phyloP scores from a whole-genome alignment of 2,888 invertebrate species.

The Brachynemurus nebulosus region DNA sequence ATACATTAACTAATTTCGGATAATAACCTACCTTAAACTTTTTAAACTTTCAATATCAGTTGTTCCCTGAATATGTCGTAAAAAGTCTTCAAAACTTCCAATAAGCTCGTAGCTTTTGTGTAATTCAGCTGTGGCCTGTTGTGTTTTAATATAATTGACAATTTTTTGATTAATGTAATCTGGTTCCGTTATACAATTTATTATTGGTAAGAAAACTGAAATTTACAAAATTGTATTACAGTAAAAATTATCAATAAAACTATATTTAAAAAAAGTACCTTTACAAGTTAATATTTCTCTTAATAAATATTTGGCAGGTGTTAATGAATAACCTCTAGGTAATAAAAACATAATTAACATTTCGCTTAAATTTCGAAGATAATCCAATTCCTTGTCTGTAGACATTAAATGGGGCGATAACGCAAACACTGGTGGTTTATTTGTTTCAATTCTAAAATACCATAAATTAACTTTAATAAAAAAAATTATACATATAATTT shows the following conservation, averaged over 20 bases:
- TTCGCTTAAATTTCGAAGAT: slow-evolving; percentile 69
- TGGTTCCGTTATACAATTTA: slow-evolving; percentile 75
- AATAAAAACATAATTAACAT: slow-evolving; percentile 66
- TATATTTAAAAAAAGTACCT: slow-evolving; percentile 39
- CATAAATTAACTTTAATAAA: too few relatives aligned
- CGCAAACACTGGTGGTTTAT: slow-evolving; percentile 52
- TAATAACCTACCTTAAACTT: slow-evolving; percentile 52
- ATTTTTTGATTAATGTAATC: slow-evolving; percentile 85
- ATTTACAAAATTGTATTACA: too few relatives aligned
- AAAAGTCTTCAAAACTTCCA: slow-evolving; percentile 78
- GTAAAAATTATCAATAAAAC: not conserved
- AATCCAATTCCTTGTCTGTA: slow-evolving; percentile 62
- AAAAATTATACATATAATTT: not conserved
- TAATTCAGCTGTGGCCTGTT: slow-evolving; percentile 62
- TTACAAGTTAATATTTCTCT: slow-evolving; percentile 74
- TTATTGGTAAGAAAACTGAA: slow-evolving; percentile 66
- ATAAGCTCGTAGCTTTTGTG: slow-evolving; percentile 78
- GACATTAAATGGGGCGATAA: slow-evolving; percentile 61
- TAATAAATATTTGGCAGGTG: slow-evolving; percentile 64
- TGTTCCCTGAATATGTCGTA: slow-evolving; percentile 68
- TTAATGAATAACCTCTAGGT: slow-evolving; percentile 65
- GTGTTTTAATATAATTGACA: slow-evolving; percentile 67
- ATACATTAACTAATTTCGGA: too few relatives aligned
- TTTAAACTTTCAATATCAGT: slow-evolving; percentile 71
- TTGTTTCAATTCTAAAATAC: slow-evolving; percentile 46